These are phyloP conservation scores for Drosophila multiciliata DNA, from an alignment of 2,888 invertebrate species.

Conservation along the genomic window DNA sequence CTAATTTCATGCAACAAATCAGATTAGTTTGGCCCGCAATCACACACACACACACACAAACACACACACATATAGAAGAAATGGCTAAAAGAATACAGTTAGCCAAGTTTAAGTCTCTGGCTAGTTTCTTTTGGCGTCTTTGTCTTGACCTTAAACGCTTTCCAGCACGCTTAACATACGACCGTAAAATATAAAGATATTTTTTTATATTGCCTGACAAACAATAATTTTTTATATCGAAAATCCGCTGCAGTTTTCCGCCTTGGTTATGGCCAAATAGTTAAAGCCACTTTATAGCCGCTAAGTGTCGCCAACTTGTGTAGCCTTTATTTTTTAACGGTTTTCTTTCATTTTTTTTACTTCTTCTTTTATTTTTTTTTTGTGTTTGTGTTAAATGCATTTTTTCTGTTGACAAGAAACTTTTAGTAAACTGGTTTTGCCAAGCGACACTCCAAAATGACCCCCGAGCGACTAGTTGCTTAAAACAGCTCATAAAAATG, in stretches of 20 bases:
- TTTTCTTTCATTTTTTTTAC: conserved; percentile 40
- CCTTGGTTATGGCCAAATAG: conserved; percentile 17
- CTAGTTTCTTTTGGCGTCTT: conserved; percentile 8
- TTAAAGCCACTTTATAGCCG: conserved; percentile 58
- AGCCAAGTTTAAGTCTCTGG: conserved; percentile 24
- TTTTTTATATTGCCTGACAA: conserved; percentile 28
- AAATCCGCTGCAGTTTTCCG: conserved; percentile 14
- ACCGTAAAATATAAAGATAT: conserved; percentile 39
- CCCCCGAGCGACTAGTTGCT: conserved; percentile 28
- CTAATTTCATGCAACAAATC: conserved; percentile 77
- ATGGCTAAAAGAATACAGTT: conserved; percentile 60
- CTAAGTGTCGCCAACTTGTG: conserved; percentile 76
- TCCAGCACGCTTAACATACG: conserved; percentile 43
- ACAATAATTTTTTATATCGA: conserved; percentile 28
- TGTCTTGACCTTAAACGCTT: conserved; percentile 55
- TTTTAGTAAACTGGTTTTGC: conserved; percentile 45
- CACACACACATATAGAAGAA: background rate
- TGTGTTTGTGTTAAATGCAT: conserved; percentile 51
- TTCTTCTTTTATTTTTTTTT: background rate
- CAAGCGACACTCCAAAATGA: conserved; percentile 29
- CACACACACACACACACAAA: conserved; percentile 23
- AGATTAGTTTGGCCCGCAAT: conserved; percentile 61
- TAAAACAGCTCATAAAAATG: conserved; percentile 51
- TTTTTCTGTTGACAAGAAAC: conserved; percentile 57
- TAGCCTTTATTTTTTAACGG: conserved; percentile 53